These are phyloP conservation scores for Dryas iulia DNA, from an alignment of 1,140 invertebrate species.

Conservation along the genomic window DNA sequence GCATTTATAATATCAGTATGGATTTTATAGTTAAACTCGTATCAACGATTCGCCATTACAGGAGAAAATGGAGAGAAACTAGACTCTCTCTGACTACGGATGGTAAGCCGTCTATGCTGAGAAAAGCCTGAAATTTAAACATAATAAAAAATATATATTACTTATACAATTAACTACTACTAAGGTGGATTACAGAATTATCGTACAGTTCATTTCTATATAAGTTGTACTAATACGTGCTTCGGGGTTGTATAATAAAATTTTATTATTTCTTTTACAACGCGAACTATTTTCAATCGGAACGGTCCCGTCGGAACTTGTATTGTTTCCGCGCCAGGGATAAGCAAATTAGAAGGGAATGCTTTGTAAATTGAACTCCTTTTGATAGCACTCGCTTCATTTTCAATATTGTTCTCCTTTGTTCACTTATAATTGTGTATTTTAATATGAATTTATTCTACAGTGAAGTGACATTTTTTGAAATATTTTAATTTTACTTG, in stretches of 20 bases:
- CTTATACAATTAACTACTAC: no score
- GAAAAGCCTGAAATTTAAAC: neutral
- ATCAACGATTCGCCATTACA: no score
- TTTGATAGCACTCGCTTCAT: constrained; percentile 14
- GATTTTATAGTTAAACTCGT: no score
- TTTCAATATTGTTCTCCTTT: constrained; percentile 6
- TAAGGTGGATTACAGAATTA: neutral
- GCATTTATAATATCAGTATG: no score
- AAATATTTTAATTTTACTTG: neutral
- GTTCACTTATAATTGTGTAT: constrained; percentile 5
- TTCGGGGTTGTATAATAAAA: neutral
- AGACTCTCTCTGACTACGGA: no score
- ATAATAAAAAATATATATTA: neutral
- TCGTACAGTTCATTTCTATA: neutral
- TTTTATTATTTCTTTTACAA: constrained; percentile 24
- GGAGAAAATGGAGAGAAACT: no score
- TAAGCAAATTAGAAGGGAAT: constrained; percentile 21
- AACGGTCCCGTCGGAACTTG: constrained; percentile 8
- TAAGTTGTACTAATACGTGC: constrained; percentile 12
- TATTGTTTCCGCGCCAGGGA: constrained; percentile 14
- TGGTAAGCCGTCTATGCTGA: no score
- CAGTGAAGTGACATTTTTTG: neutral
- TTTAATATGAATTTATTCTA: neutral
- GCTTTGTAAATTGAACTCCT: constrained; percentile 10
- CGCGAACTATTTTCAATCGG: constrained; percentile 20